Base-by-base conservation (phyloP, 1,140 invertebrate species). In the Eufriesea mexicana region DNA sequence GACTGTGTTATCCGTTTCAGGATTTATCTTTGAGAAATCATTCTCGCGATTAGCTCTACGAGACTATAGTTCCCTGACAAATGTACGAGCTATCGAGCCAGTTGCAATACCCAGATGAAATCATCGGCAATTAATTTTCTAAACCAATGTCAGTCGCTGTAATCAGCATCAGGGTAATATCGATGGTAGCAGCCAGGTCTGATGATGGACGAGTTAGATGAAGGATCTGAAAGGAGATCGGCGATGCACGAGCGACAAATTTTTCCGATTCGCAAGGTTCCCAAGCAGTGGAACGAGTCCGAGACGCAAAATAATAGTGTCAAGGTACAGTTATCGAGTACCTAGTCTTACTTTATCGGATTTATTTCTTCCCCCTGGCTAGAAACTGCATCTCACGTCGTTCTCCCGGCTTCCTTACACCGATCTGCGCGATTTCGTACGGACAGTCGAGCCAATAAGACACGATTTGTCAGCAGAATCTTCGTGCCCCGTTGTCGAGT, bases 241-340 rank as follows among this genome's bases (percentile, higher is more conserved):
- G 14, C 1, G 51, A 18, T 28, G 42, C 35, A 81, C 23, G 5
- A 67, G 28, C 35, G 55, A 20, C 35, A 54, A 57, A 45, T 35
- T 59, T 77, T 61, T 61, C n/a, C 49, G 61, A 77, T 68, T 62
- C 54, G 42, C 57, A 74, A 75, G 62, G 49, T 74, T 61, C 35
- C 25, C 28, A 10, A 45, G 45, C 55, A 71, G 80, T 66, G 12
- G 64, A 77, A 85, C 84, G 42, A 59, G 59, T 74, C 16, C 61
- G 45, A 67, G 55, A 12, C 42, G 18, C 10, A 18, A 67, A 67
- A 79, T 88, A 88, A 86, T 84, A 89, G 79, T 88, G 86, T 86
- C 87, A 86, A 84, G 80, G 66, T 88, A 89, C 86, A 88, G 86
- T 89, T 89, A 89, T 66, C 54, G 61, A 66, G 72, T 49, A 55